Percentiles rank a stretch among this genome's conserved stretches.
Evolutionary conservation across 1,140 invertebrate species (phyloP).

Genomic region (Pachypsylla venusta): DNA sequence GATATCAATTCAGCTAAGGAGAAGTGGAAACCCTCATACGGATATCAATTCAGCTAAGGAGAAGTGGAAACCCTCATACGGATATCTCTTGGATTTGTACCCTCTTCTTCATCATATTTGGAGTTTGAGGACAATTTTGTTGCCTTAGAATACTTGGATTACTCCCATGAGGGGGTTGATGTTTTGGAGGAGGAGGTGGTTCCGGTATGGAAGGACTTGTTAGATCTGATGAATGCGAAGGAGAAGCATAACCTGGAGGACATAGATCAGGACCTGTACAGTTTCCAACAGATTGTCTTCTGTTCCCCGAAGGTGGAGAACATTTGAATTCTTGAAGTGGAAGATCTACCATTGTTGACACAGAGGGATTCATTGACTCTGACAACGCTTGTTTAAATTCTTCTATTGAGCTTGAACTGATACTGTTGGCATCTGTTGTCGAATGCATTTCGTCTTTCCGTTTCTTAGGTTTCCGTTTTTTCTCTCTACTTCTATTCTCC

Average conservation of each 20-base stretch:
- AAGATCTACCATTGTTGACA: conserved; percentile 22
- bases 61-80: conserved; percentile 11
- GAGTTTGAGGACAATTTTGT: not conserved
- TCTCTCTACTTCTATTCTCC: conserved; percentile 30
- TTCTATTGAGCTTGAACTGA: conserved; percentile 7
- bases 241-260: not conserved
- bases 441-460: not conserved
- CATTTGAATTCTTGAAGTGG: conserved; percentile 1
- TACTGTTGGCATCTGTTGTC: not conserved
- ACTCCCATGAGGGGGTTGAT: not conserved
- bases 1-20: too few relatives aligned
- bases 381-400: conserved; percentile 5
- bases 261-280: not conserved
- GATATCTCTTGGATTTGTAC: conserved; percentile 15
- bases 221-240: not conserved
- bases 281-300: not conserved
- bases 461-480: not conserved
- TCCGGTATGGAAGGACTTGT: conserved; percentile 11
- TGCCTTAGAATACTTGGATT: conserved; percentile 2
- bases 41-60: too few relatives aligned
- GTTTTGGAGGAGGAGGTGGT: conserved; percentile 9
- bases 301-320: not conserved
- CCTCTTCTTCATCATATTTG: conserved; percentile 9
- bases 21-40: too few relatives aligned
- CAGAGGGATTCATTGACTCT: conserved; percentile 5